Evolutionary conservation across 1,140 invertebrate genomes (phyloP).

Genomic region (Pseudomyrmex concolor): DNA sequence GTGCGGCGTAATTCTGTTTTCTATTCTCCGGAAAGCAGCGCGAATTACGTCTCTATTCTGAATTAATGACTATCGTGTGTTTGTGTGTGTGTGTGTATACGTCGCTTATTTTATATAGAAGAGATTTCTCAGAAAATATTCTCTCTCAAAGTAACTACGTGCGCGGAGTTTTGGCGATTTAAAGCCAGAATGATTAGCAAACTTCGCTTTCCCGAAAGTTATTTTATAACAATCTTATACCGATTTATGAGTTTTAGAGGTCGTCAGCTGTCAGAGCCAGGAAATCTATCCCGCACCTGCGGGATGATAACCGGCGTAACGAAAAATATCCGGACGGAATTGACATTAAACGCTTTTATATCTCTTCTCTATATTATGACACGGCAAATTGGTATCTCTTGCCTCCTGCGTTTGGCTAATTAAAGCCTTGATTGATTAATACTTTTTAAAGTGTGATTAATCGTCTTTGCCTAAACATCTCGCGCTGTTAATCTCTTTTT

Average conservation of each 20-base stretch:
- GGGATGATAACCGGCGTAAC: background rate
- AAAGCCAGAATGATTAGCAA: slow-evolving; percentile 20
- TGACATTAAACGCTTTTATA: background rate
- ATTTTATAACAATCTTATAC: slow-evolving; percentile 46
- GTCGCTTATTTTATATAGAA: background rate
- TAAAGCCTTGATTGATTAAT: slow-evolving; percentile 48
- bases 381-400: background rate
- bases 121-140: slow-evolving; percentile 18
- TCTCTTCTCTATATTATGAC: background rate
- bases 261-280: slow-evolving; percentile 10
- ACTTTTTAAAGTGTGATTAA: slow-evolving; percentile 48
- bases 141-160: slow-evolving; percentile 3
- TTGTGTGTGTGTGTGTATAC: too few relatives aligned
- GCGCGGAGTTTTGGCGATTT: background rate
- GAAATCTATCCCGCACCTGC: background rate
- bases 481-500: background rate
- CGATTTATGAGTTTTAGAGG: background rate
- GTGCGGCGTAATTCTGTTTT: slow-evolving; percentile 25
- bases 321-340: slow-evolving; percentile 12
- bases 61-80: slow-evolving; percentile 12
- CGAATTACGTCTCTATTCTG: background rate
- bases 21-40: background rate
- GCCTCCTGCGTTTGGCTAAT: background rate
- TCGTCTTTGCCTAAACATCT: slow-evolving; percentile 8
- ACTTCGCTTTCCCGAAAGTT: slow-evolving; percentile 1